phyloP scores from a whole-genome alignment of 1,140 invertebrate genomes.

The Laupala kohalensis region DNA sequence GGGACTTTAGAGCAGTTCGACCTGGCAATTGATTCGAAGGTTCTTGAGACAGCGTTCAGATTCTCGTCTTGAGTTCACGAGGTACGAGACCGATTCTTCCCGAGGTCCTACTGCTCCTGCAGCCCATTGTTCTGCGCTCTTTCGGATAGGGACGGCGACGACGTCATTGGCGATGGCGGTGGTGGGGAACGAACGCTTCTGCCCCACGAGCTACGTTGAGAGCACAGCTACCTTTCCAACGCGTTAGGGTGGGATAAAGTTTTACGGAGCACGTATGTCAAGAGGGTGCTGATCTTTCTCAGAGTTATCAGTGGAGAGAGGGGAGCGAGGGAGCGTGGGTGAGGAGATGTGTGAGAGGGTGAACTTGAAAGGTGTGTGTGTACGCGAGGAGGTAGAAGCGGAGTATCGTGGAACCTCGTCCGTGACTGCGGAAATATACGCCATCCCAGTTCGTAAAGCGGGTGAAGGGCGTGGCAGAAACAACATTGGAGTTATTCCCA shows the following conservation, averaged over 20 bases:
- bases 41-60: background rate
- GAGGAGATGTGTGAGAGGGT: too few relatives aligned
- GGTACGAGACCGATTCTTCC: background rate
- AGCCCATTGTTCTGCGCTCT: too few relatives aligned
- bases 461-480: background rate
- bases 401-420: too few relatives aligned
- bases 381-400: too few relatives aligned
- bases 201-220: background rate
- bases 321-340: background rate
- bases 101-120: background rate
- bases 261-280: background rate
- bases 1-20: background rate
- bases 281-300: background rate
- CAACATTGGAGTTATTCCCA: background rate
- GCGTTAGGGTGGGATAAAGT: background rate
- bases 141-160: too few relatives aligned
- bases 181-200: background rate
- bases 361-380: too few relatives aligned
- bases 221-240: background rate
- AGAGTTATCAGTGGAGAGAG: background rate
- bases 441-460: background rate
- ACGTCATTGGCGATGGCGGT: background rate
- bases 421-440: background rate
- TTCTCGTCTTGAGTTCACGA: background rate
- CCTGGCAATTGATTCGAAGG: background rate